Conservation (phyloP, 2,888 invertebrate genomes). For the Flexamia atlantica region DNA sequence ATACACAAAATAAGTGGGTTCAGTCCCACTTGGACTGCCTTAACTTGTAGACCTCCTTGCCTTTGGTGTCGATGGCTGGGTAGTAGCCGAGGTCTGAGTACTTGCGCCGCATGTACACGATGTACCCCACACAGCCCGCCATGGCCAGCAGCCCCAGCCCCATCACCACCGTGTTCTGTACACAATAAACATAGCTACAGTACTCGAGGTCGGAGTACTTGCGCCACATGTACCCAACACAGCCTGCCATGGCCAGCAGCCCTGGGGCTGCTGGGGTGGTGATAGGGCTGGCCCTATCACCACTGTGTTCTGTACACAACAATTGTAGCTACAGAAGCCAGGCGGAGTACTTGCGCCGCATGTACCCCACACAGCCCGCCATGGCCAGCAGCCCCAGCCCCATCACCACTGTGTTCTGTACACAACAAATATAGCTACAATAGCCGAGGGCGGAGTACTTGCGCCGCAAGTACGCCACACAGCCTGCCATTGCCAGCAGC, state of each 20-base stretch:
- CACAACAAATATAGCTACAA: no score
- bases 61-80: slow-evolving; percentile 87
- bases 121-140: slow-evolving; percentile 86
- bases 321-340: no score
- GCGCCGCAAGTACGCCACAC: slow-evolving; percentile 89
- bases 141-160: slow-evolving; percentile 87
- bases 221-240: no score
- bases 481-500: slow-evolving; percentile 83
- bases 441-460: slow-evolving; percentile 89
- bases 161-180: slow-evolving; percentile 94
- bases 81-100: slow-evolving; percentile 90
- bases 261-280: no score
- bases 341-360: no score
- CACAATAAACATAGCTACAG: slow-evolving; percentile 68
- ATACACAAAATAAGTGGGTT: not conserved
- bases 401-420: no score
- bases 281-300: no score
- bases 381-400: no score
- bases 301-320: no score
- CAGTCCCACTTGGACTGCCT: slow-evolving; percentile 88
- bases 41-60: slow-evolving; percentile 85
- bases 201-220: no score
- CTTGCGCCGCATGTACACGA: slow-evolving; percentile 90
- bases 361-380: no score
- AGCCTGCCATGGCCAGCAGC: no score